Evolutionary conservation across 2,888 invertebrate genomes (phyloP), one percentile per base, ranked within the genome.

Genomic region (Tridacna crocea): DNA sequence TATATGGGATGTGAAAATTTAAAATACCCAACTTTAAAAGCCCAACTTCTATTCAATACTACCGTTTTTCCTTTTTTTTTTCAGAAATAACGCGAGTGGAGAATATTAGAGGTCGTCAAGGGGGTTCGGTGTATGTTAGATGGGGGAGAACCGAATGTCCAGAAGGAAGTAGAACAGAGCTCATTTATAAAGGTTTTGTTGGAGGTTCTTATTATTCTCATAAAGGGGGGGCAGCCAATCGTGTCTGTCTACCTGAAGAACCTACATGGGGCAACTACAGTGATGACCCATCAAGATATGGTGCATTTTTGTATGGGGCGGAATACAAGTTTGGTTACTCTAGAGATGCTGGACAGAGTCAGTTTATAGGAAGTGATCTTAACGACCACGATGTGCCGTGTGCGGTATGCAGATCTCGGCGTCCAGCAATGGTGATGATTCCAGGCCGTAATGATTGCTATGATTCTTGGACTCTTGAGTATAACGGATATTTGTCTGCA

Each of bases 391-490:
- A 75, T 13, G 75, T 27, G 17, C 75, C 75, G 22, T 75, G 75
- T 27, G 75, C 75, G 0, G 48, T 75, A 3, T 75, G 75, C 24
- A 17, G 24, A 12, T 51, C 75, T 8, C 19, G 48, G 22, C 8
- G 26, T 0, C 17, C 24, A 27, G 51, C 75, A 12, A 66, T 15
- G 46, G 22, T 86, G 51, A 87, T 87, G 87, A 68, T 87, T 26
- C 87, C 87, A 6, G 87, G 77, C 11, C 65, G 78, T 47, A 77
- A 68, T 13, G 24, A 24, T 24, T 87, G 86, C 72, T 75, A 79
- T n/a, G 60, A 36, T 3, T 85, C 86, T 19, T 87, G 87, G 86
- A 81, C 58, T 11, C 27, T 75, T 15, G 85, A 87, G 68, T 87
- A 87, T 63, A 19, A 47, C 13, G 87, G 87, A 22, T 86, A 84